phyloP scores from a whole-genome alignment of 2,113 vertebrate species.

The Coryphaenoides rupestris region DNA sequence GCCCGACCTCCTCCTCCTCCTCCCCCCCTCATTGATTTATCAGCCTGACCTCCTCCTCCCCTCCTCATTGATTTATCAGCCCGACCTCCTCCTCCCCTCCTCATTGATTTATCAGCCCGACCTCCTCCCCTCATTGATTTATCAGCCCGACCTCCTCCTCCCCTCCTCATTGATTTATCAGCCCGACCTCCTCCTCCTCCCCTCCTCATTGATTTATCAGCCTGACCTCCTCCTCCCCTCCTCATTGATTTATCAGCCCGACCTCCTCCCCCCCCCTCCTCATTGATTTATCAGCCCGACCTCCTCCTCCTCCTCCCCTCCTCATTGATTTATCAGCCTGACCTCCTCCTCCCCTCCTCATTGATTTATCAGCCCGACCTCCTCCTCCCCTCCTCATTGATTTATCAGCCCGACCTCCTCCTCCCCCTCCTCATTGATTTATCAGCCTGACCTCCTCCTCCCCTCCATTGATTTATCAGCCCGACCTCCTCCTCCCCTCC shows the following conservation, averaged over 20 bases:
- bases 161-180: conserved; percentile 10
- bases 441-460: not conserved
- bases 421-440: conserved; percentile 11
- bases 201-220: too few species aligned
- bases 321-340: conserved; percentile 6
- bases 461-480: conserved; percentile 8
- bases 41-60: not conserved
- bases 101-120: conserved; percentile 6
- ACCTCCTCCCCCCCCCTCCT: not conserved
- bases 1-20: not conserved
- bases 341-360: not conserved
- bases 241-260: conserved; percentile 6
- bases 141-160: not conserved
- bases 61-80: conserved; percentile 6
- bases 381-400: conserved; percentile 3
- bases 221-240: too few species aligned
- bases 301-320: too few species aligned
- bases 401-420: conserved; percentile 1
- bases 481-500: not conserved
- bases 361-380: conserved; percentile 2
- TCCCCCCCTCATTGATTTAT: conserved; percentile 15
- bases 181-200: not conserved
- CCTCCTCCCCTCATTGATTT: conserved; percentile 8
- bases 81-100: not conserved
- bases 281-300: conserved; percentile 6